Evolutionary conservation across 1,140 invertebrate species (phyloP).

Genomic region (Parapsyche elsis): DNA sequence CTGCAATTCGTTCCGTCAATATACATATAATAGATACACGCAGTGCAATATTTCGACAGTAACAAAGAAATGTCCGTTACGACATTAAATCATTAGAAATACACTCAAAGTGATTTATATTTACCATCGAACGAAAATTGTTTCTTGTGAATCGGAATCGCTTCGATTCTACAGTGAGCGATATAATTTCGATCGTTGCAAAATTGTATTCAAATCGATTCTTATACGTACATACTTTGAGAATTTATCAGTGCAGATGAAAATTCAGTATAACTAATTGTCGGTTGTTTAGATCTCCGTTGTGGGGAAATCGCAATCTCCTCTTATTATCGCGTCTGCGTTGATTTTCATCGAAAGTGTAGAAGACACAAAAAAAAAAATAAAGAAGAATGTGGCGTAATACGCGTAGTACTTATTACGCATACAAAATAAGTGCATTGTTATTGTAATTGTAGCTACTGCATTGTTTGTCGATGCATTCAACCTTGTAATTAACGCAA

Average conservation of each 20-base stretch:
- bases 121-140: not conserved
- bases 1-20: not conserved
- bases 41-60: not conserved
- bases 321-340: not conserved
- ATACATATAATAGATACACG: not conserved
- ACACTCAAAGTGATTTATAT: not conserved
- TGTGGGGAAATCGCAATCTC: not conserved
- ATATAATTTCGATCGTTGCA: not conserved
- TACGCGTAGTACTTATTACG: not conserved
- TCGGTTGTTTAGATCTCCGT: no score
- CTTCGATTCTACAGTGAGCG: not conserved
- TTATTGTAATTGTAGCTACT: not conserved
- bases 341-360: not conserved
- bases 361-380: not conserved
- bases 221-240: not conserved
- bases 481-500: constrained; percentile 17
- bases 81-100: not conserved
- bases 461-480: constrained; percentile 2
- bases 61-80: not conserved
- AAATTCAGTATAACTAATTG: no score
- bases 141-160: not conserved
- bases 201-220: not conserved
- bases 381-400: not conserved
- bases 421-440: not conserved
- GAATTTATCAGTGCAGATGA: not conserved